These are phyloP conservation scores for Microdon myrmicae DNA, from an alignment of 2,888 invertebrate species.

Conservation along the genomic window DNA sequence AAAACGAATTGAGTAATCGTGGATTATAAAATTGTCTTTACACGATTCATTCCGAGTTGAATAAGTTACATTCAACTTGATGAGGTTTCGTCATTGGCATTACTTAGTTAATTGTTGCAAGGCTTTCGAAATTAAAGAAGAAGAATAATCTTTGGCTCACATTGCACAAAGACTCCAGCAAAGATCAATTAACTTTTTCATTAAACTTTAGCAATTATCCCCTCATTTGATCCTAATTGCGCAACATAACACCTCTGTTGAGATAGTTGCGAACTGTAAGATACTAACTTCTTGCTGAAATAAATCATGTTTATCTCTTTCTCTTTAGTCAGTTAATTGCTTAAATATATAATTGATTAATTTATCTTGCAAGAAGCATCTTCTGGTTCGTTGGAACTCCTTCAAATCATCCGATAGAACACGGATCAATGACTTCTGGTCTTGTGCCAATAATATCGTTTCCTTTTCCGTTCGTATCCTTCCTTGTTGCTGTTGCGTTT, in stretches of 20 bases:
- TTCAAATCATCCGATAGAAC: constrained; percentile 39
- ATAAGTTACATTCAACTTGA: too few relatives aligned
- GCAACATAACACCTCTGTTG: constrained; percentile 48
- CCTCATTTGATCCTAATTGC: constrained; percentile 52
- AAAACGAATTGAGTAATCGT: too few relatives aligned
- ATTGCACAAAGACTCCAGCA: constrained; percentile 36
- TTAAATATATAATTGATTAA: constrained; percentile 52
- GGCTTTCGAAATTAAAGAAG: too few relatives aligned
- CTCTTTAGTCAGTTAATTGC: constrained; percentile 38
- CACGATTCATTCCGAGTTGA: too few relatives aligned
- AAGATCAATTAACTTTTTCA: constrained; percentile 52
- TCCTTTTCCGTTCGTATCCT: too few relatives aligned
- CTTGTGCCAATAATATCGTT: too few relatives aligned
- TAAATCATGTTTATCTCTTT: constrained; percentile 36
- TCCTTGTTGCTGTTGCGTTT: too few relatives aligned
- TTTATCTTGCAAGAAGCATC: constrained; percentile 39
- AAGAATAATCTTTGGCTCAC: too few relatives aligned
- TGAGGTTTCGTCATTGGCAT: too few relatives aligned
- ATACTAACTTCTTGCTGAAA: constrained; percentile 40
- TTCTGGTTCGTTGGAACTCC: constrained; percentile 23
- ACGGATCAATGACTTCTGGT: constrained; percentile 1
- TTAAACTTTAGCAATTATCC: constrained; percentile 52
- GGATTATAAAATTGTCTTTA: too few relatives aligned
- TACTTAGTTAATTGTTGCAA: too few relatives aligned
- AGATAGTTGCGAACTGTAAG: constrained; percentile 24